Evolutionary conservation across 35 echinoderm and acorn worm species (phyloP).

Genomic region (Lytechinus variegatus): DNA sequence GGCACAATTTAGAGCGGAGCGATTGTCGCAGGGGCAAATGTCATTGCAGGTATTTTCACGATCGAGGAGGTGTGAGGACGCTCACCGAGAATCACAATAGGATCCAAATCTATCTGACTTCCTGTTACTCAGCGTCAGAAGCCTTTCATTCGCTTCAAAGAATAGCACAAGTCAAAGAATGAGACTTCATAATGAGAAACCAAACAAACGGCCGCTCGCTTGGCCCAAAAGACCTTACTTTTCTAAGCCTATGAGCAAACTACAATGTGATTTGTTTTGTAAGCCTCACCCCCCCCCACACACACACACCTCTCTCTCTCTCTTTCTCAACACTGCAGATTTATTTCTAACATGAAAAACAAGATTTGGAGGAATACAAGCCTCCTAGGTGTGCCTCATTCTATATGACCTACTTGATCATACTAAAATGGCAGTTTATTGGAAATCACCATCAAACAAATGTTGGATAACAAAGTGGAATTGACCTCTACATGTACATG

Average conservation of each 20-base stretch:
- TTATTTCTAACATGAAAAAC: neutral
- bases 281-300: neutral
- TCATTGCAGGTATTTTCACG: too few species aligned
- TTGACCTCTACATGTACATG: too few species aligned
- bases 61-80: too few species aligned
- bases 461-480: too few species aligned
- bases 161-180: neutral
- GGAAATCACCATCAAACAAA: too few species aligned
- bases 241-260: neutral
- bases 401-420: too few species aligned
- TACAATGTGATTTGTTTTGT: neutral
- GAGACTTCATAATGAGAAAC: neutral
- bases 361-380: neutral
- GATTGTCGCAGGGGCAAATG: too few species aligned
- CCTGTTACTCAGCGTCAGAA: slow-evolving; percentile 46
- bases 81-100: neutral
- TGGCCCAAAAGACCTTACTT: neutral
- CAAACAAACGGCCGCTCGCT: neutral
- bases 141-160: neutral
- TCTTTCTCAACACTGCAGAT: neutral
- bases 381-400: too few species aligned
- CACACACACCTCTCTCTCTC: neutral
- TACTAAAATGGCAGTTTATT: too few species aligned
- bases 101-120: neutral
- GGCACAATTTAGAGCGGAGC: too few species aligned